Evolutionary conservation across 2,797 vertebrate genomes (phyloP).

Genomic region (Hypotaenidia okinawae): DNA sequence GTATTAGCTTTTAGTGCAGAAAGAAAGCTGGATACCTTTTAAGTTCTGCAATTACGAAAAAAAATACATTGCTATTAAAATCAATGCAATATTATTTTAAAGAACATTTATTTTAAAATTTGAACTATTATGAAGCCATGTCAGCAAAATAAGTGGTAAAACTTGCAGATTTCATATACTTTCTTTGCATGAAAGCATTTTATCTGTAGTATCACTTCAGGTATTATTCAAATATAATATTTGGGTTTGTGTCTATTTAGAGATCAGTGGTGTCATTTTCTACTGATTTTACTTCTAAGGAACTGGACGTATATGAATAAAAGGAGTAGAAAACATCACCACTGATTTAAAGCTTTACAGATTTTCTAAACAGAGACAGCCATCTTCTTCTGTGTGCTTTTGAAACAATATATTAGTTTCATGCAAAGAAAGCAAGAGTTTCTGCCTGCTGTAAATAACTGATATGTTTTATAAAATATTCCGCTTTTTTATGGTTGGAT

Average conservation of each 20-base stretch:
- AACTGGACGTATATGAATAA: neutral
- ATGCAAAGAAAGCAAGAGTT: neutral
- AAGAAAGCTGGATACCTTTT: neutral
- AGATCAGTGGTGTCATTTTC: neutral
- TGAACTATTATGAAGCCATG: neutral
- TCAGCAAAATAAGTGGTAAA: neutral
- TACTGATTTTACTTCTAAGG: neutral
- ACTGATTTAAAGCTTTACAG: neutral
- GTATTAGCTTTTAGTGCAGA: slow-evolving; percentile 19
- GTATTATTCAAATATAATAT: neutral
- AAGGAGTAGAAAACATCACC: neutral
- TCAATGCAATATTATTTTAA: neutral
- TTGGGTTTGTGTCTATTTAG: neutral
- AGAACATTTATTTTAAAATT: neutral
- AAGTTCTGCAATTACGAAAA: neutral
- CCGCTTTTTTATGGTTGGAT: neutral
- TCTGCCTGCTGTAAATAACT: neutral
- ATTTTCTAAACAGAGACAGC: neutral
- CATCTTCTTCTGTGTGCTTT: neutral
- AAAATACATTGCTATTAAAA: neutral
- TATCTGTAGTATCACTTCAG: neutral
- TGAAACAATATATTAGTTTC: neutral
- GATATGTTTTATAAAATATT: neutral
- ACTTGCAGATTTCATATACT: neutral
- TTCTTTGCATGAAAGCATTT: neutral